Conservation (phyloP, 1,140 invertebrate species). For the Drosophila murphyi region DNA sequence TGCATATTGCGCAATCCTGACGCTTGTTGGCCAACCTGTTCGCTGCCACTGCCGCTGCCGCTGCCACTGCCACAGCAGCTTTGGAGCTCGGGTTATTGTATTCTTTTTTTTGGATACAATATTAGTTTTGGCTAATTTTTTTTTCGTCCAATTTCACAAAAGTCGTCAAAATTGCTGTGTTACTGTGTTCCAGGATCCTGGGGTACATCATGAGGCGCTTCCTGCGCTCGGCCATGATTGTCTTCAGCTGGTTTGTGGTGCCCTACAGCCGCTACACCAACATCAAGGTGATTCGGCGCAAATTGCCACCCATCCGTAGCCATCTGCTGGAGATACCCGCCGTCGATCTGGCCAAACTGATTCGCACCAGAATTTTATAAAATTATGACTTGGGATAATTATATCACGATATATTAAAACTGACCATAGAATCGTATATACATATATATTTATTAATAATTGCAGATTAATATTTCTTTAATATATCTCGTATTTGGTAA, state of each 20-base stretch:
- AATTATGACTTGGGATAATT: no score
- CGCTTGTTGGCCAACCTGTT: slow-evolving; percentile 66
- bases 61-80: background rate
- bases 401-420: no score
- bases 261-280: slow-evolving; percentile 86
- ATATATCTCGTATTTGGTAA: slow-evolving; percentile 16
- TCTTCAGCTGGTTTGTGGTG: slow-evolving; percentile 84
- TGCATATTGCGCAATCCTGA: slow-evolving; percentile 79
- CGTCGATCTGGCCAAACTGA: slow-evolving; percentile 86
- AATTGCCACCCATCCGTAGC: slow-evolving; percentile 86
- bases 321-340: slow-evolving; percentile 87
- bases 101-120: background rate
- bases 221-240: slow-evolving; percentile 84
- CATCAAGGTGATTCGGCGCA: slow-evolving; percentile 87
- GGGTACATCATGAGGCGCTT: slow-evolving; percentile 84
- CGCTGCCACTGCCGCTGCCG: slow-evolving; percentile 16
- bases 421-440: background rate
- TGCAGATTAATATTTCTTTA: background rate
- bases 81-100: background rate
- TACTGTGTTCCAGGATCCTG: slow-evolving; percentile 85
- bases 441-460: background rate
- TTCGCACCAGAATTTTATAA: slow-evolving; percentile 85
- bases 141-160: slow-evolving; percentile 41
- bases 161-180: slow-evolving; percentile 84
- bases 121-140: slow-evolving; percentile 20